phyloP scores from a whole-genome alignment of 2,113 vertebrate genomes.

The Coptodon rendalli region DNA sequence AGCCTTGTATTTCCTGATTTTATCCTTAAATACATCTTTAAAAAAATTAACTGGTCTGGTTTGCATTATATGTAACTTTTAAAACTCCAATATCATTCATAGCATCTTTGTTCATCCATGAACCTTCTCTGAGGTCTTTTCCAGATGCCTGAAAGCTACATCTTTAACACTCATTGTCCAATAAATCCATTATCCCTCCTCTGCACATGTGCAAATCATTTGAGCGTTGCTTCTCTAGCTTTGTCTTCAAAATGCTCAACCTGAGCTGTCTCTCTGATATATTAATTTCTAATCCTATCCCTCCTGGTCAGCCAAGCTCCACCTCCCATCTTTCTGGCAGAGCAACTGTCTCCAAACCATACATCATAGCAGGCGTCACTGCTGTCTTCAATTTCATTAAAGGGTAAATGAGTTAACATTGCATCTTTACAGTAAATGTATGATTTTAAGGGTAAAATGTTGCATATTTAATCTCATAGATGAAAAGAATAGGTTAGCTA shows the following conservation, averaged over 20 bases:
- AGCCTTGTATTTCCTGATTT: not conserved
- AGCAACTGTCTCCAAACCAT: not conserved
- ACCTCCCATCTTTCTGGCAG: not conserved
- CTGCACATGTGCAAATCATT: not conserved
- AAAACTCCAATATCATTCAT: constrained; percentile 16
- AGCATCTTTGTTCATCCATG: not conserved
- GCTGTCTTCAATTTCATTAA: not conserved
- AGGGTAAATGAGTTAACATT: not conserved
- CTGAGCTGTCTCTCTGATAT: not conserved
- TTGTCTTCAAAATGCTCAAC: not conserved
- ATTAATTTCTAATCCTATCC: not conserved
- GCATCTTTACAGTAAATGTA: not conserved
- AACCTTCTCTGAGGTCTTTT: not conserved
- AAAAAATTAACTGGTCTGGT: not conserved
- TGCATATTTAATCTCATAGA: not conserved
- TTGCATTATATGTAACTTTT: constrained; percentile 1
- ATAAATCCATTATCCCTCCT: not conserved
- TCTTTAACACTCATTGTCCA: not conserved
- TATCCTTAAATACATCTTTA: not conserved
- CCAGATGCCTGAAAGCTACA: not conserved
- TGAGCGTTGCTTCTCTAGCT: not conserved
- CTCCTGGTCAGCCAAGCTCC: not conserved
- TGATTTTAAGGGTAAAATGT: not conserved
- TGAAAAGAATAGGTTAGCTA: not conserved
- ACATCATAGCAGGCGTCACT: not conserved